Conservation (phyloP, 2,113 vertebrate genomes). For the Forbesichthys agassizii region DNA sequence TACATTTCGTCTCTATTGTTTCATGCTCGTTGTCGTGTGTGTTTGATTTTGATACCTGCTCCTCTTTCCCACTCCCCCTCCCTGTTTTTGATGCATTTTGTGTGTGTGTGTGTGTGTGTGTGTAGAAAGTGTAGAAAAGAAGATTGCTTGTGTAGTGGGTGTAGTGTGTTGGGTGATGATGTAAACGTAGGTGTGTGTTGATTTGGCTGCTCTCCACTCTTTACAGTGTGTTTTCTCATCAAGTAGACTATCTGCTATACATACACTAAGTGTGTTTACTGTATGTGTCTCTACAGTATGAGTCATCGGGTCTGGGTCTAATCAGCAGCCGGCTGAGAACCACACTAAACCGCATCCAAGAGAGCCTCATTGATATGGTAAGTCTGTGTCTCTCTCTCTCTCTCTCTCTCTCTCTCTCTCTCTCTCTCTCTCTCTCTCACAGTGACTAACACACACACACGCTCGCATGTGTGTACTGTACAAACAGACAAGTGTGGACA, state of each 20-base stretch:
- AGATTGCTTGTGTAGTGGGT: too few relatives aligned
- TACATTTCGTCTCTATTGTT: neutral
- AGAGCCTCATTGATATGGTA: constrained; percentile 95
- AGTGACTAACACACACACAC: constrained; percentile 14
- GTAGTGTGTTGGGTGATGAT: too few relatives aligned
- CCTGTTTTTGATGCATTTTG: neutral
- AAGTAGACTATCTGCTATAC: constrained; percentile 8
- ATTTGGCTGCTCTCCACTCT: constrained; percentile 26
- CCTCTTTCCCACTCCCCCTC: constrained; percentile 15
- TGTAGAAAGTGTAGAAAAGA: neutral
- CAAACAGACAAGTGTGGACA: too few relatives aligned
- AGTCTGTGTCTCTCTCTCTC: constrained; percentile 61
- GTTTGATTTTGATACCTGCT: constrained; percentile 28
- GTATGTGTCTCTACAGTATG: constrained; percentile 81
- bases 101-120: constrained; percentile 19
- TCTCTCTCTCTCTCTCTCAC: constrained; percentile 15
- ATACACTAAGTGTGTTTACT: constrained; percentile 9
- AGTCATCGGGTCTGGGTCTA: constrained; percentile 92
- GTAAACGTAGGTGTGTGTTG: neutral
- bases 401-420: too few relatives aligned
- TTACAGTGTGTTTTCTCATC: constrained; percentile 36
- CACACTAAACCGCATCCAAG: constrained; percentile 95
- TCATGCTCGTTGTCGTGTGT: constrained; percentile 18
- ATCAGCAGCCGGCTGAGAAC: constrained; percentile 96
- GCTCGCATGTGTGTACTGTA: neutral